Evolutionary conservation across 2,797 vertebrate species (phyloP).

Genomic region (Hipposideros larvatus): DNA sequence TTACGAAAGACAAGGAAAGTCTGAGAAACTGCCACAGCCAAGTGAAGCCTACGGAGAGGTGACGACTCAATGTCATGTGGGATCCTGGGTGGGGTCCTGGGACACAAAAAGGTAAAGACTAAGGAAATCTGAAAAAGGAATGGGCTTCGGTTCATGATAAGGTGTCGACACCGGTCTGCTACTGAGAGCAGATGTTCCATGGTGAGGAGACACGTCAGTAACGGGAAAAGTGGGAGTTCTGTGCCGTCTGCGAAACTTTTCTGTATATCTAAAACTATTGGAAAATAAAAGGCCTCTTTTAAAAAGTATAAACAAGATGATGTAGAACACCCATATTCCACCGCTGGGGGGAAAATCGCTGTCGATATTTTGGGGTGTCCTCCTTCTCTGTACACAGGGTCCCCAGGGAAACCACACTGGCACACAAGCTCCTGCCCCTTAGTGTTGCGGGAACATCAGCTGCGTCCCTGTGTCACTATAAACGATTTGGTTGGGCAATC

Average conservation of each 20-base stretch:
- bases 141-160: neutral
- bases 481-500: fast-evolving
- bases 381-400: fast-evolving
- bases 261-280: neutral
- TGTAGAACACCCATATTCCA: fast-evolving
- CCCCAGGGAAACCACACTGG: fast-evolving
- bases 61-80: fast-evolving
- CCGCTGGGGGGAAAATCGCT: fast-evolving
- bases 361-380: fast-evolving
- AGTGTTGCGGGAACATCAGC: fast-evolving
- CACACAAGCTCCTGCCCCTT: fast-evolving
- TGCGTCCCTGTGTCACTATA: neutral
- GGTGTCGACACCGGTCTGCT: too few species aligned
- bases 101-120: neutral
- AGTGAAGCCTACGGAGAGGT: fast-evolving
- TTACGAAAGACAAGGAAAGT: neutral
- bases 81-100: neutral
- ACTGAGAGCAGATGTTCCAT: too few species aligned
- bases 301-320: neutral
- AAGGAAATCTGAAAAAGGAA: fast-evolving
- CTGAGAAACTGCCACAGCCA: neutral
- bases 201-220: too few species aligned
- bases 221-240: too few species aligned
- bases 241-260: neutral
- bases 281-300: neutral